Evolutionary conservation across 2,113 vertebrate genomes (phyloP).

Genomic region (Tetraodon nigroviridis): DNA sequence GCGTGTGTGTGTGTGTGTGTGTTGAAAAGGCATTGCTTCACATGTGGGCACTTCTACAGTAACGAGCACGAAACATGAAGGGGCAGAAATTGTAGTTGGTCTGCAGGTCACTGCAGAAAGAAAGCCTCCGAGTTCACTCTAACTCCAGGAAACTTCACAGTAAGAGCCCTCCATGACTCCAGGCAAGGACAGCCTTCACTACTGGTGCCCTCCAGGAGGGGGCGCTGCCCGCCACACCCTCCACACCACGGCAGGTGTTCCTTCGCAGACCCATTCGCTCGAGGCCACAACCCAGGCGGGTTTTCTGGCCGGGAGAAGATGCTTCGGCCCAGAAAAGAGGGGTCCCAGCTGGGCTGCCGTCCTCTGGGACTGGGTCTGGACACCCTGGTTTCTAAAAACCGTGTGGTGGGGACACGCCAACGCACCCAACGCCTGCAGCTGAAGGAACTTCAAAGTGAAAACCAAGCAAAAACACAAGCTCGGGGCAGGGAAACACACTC

Average conservation of each 20-base stretch:
- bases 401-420: slow-evolving; percentile 23
- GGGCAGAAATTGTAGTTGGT: slow-evolving; percentile 17
- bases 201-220: slow-evolving; percentile 6
- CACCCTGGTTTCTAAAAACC: background rate
- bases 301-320: no score
- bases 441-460: slow-evolving; percentile 28
- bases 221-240: slow-evolving; percentile 1
- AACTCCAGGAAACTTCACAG: slow-evolving; percentile 40
- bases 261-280: background rate
- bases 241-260: slow-evolving; percentile 25
- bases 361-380: no score
- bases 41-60: slow-evolving; percentile 43
- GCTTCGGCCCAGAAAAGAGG: no score
- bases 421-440: slow-evolving; percentile 19
- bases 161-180: slow-evolving; percentile 38
- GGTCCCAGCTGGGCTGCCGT: no score
- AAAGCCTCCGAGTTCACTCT: slow-evolving; percentile 4
- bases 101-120: slow-evolving; percentile 8
- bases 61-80: slow-evolving; percentile 42
- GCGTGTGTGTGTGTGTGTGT: slow-evolving; percentile 15
- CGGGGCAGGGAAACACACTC: slow-evolving; percentile 31
- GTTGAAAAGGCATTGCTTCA: slow-evolving; percentile 21
- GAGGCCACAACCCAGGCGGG: no score
- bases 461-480: slow-evolving; percentile 25
- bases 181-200: slow-evolving; percentile 15